These are phyloP conservation scores for Halcyon chelicuti DNA, from an alignment of 2,797 vertebrate species.

Conservation along the genomic window DNA sequence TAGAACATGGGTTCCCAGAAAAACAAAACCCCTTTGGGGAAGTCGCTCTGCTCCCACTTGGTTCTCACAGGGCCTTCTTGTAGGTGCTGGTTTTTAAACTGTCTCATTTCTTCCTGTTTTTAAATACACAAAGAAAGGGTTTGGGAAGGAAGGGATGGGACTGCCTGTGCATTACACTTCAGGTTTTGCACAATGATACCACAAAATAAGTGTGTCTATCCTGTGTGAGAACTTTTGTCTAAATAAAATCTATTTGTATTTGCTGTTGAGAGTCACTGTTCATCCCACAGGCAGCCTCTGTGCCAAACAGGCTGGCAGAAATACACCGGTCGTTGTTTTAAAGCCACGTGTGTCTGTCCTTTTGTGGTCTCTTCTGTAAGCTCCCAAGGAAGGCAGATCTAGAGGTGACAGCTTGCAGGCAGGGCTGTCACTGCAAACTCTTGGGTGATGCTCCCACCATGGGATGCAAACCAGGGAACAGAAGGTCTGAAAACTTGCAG, in stretches of 20 bases:
- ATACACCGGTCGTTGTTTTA: constrained; percentile 65
- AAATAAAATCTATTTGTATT: constrained; percentile 75
- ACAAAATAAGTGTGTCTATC: constrained; percentile 14
- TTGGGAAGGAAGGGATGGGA: not conserved
- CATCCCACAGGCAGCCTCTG: constrained; percentile 46
- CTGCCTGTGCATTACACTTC: not conserved
- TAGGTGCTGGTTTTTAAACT: constrained; percentile 55
- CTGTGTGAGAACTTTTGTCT: constrained; percentile 63
- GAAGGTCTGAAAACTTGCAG: not conserved
- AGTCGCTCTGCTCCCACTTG: constrained; percentile 40
- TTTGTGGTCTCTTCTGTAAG: not conserved
- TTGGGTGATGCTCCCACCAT: accelerated
- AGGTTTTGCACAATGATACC: constrained; percentile 40
- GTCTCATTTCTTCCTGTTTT: constrained; percentile 53
- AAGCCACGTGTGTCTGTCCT: constrained; percentile 56
- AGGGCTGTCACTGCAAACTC: not conserved
- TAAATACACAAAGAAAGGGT: constrained; percentile 6
- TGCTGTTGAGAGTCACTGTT: constrained; percentile 63
- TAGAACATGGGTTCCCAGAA: not conserved
- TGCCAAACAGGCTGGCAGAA: constrained; percentile 52
- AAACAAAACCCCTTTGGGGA: constrained; percentile 13
- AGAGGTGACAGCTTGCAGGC: not conserved
- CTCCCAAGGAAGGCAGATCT: not conserved
- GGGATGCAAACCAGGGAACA: accelerated
- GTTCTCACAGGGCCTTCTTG: constrained; percentile 38